These are phyloP conservation scores for Drosophila insularis DNA, from an alignment of 1,140 invertebrate species.

Conservation along the genomic window DNA sequence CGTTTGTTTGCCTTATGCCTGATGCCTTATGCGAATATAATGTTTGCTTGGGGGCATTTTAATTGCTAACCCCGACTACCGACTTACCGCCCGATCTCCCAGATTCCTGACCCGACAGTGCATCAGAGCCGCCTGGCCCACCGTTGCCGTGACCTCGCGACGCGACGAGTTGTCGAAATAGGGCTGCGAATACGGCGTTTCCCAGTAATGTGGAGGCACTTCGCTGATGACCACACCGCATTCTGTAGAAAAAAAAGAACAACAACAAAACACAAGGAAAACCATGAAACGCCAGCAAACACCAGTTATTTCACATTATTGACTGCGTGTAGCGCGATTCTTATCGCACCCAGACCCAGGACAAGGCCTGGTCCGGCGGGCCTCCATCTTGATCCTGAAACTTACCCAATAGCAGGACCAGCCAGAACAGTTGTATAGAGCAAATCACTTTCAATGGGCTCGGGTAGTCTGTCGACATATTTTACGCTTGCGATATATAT, in stretches of 20 bases:
- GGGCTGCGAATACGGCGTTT: conserved; percentile 89
- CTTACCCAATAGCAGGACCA: conserved; percentile 65
- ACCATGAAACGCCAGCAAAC: not conserved
- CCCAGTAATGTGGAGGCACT: conserved; percentile 82
- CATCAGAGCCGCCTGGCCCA: conserved; percentile 92
- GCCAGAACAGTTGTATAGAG: conserved; percentile 57
- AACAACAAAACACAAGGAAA: conserved; percentile 11
- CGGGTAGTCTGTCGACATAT: conserved; percentile 49
- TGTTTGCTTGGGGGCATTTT: conserved; percentile 58
- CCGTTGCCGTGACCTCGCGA: conserved; percentile 91
- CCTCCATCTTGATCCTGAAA: conserved; percentile 41
- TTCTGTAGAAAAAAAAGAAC: conserved; percentile 55
- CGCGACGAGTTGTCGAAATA: conserved; percentile 95
- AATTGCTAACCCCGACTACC: conserved; percentile 41
- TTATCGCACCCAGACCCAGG: conserved; percentile 4
- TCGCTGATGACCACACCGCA: conserved; percentile 75
- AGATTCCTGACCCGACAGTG: conserved; percentile 93
- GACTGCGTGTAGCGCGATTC: conserved; percentile 1
- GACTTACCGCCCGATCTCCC: conserved; percentile 93
- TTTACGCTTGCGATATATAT: conserved; percentile 34
- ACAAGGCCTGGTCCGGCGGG: not conserved
- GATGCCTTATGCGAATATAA: conserved; percentile 67
- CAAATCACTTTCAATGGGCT: conserved; percentile 57
- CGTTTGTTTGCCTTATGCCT: conserved; percentile 63
- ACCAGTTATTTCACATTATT: conserved; percentile 9